Evolutionary conservation across 1,140 invertebrate genomes (phyloP), one percentile per base, ranked within the genome.

Genomic region (Ceratitis capitata): DNA sequence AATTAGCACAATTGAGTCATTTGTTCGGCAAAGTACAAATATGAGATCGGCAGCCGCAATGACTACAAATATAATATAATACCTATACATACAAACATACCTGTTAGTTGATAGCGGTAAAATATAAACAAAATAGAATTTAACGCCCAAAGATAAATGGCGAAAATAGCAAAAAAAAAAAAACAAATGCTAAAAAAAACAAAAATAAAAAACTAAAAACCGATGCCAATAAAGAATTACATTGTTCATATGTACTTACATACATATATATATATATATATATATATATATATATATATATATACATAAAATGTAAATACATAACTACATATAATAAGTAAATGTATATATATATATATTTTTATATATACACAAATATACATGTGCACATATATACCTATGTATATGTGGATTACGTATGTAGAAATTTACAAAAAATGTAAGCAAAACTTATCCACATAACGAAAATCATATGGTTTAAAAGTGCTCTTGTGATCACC

Each of bases 1-100:
- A 69, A 69, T 69, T 69, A 69, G 61, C 29, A 69, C 61, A 69
- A 35, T 61, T 69, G 61, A 69, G 12, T 69, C 32, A 69, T 69
- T n/a, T 69, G 61, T 69, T 16, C 61, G 61, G 61, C 61, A 69
- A 69, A 69, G 61, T 19, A 69, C 61, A 69, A 69, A 69, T 69
- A 69, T 19, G 35, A 35, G 61, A 35, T 4, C 32, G 32, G 61
- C 61, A 69, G 61, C 61, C 61, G 61, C 29, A 39, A n/a, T 61
- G 39, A n/a, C 47, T n/a, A 23, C 53, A 42, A n/a, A n/a, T n/a
- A n/a, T n/a, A n/a, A n/a, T n/a, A n/a, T n/a, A n/a, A n/a, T n/a
- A n/a, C n/a, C n/a, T n/a, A n/a, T n/a, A n/a, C n/a, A n/a, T n/a
- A n/a, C n/a, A n/a, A n/a, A n/a, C n/a, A n/a, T n/a, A n/a, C n/a